Base-by-base conservation (phyloP, 2,888 invertebrate genomes). In the Mongoloraphidia duomilia region DNA sequence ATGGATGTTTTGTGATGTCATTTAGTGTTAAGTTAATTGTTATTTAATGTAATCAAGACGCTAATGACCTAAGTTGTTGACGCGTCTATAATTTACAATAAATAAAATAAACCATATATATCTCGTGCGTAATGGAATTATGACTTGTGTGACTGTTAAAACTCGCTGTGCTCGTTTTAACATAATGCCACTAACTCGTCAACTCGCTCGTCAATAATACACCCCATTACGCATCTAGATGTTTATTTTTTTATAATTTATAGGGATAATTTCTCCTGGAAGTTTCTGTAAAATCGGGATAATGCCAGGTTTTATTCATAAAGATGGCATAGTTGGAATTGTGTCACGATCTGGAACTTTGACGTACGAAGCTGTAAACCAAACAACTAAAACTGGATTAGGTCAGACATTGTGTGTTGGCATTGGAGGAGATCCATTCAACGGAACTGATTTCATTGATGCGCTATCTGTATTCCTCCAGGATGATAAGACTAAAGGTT, bases 391-490 rank as follows among this genome's bases (percentile, higher is more conserved):
- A 60, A 76, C 78, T 55, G 87, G 87, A 45, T 73, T 94, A 3
- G 95, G 96, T 2, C 95, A 98, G 71, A 89, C 95, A 0, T 74
- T 96, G 14, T 96, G 95, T 65, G 80, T 98, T 12, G 97, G 97
- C 51, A 96, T 97, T 65, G 97, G 97, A 50, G 96, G 96, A 52
- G 96, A 97, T 76, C 96, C 96, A 0, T 96, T 96, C 75, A 95
- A 95, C 63, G 96, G 96, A 47, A 96, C 96, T 8, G 91, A 96
- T 68, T 99, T 98, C 66, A 92, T 97, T 58, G 98, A 98, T 68
- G 93, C 94, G 63, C 72, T 98, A 53, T 90, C 93, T 58, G 81
- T 95, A 14, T 97, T 98, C 71, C 72, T 98, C 36, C 77, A 80
- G 44, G 96, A 98, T 68, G 82, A 86, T 8, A 77, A 86, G 2